Evolutionary conservation across 2,888 invertebrate species (phyloP).

Genomic region (Augochlorella aurata): DNA sequence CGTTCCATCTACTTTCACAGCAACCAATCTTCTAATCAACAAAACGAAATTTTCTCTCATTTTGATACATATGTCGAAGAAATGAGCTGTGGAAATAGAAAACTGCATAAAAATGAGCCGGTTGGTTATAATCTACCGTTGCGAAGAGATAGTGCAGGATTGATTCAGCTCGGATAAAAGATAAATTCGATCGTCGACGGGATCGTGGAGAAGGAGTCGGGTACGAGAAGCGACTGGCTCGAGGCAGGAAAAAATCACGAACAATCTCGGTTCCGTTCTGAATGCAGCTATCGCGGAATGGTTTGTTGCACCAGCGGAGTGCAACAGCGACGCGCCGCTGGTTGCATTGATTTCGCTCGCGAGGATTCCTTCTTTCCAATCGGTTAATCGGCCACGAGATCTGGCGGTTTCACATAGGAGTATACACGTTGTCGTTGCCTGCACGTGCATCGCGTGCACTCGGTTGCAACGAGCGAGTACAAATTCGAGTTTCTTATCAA

Average conservation of each 20-base stretch:
- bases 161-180: neutral
- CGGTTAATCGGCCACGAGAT: constrained; percentile 45
- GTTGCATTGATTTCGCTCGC: constrained; percentile 39
- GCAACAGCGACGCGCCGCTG: constrained; percentile 23
- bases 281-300: constrained; percentile 45
- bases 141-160: neutral
- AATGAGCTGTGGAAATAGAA: no score
- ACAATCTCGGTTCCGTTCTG: constrained; percentile 61
- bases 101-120: no score
- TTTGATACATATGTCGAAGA: no score
- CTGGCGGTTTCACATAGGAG: constrained; percentile 50
- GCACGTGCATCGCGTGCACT: constrained; percentile 10
- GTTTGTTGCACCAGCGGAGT: constrained; percentile 40
- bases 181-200: neutral
- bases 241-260: constrained; percentile 31
- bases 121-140: neutral
- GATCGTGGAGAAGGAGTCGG: constrained; percentile 17
- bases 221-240: constrained; percentile 21
- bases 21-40: no score
- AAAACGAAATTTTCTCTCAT: no score
- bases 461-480: constrained; percentile 1
- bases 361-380: constrained; percentile 56
- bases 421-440: constrained; percentile 12
- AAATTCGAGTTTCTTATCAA: neutral
- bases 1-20: no score